Evolutionary conservation across 2,113 vertebrate genomes (phyloP), one percentile per base, ranked within the genome.

Genomic region (Oryzias melastigma): DNA sequence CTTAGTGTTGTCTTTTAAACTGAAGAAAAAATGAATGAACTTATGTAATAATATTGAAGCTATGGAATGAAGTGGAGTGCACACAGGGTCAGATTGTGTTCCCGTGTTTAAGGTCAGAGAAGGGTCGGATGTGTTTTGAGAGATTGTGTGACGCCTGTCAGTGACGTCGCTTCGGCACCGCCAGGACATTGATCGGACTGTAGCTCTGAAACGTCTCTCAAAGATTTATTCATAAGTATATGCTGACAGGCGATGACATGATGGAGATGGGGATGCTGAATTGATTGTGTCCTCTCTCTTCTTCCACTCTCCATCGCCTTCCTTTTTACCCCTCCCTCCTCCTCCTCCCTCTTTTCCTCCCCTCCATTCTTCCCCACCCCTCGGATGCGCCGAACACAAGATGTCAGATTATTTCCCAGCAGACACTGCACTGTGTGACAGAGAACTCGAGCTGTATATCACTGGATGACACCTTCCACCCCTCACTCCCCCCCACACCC

Each of bases 341-440:
- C 41, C 43, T 10, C 41, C 17, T 44, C 45, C n/a, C 15, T 42
- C 52, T 48, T 45, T 17, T 54, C 62, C 22, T 22, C 22, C 22
- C 64, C 43, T 40, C 74, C 67, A 49, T 55, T 68, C 72, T 56
- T 49, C 68, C 75, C 62, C 63, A 14, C 81, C 54, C 65, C 81
- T 60, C 71, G 78, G 64, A 81, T 77, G 75, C 81, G 78, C 83
- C 64, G 75, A 83, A 85, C 68, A 62, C 85, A 85, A 83, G 75
- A 89, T 89, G 88, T 91, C 87, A 89, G 79, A 90, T 85, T 87
- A 86, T 89, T 89, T 88, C 87, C 85, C 85, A 81, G 78, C 79
- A 90, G 86, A 84, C 81, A 62, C 71, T 80, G 80, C 65, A 56
- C 68, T 71, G 78, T 83, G 74, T 86, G 87, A 89, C 85, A 77